phyloP scores from a whole-genome alignment of 2,888 invertebrate genomes.

The Drosophila mayaguana region DNA sequence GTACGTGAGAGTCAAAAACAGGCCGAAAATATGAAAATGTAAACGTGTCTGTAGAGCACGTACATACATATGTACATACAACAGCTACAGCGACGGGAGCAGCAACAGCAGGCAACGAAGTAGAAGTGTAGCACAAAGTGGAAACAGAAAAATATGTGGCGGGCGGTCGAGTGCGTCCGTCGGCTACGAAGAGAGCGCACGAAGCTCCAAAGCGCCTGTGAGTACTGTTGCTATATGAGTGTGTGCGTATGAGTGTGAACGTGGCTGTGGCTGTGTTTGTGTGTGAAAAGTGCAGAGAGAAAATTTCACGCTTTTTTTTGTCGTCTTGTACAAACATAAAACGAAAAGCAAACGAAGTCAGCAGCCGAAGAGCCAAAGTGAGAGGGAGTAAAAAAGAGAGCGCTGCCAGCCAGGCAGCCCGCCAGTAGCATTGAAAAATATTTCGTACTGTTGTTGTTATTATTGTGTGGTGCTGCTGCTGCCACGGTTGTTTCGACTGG shows the following conservation, averaged over 20 bases:
- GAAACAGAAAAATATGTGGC: constrained; percentile 73
- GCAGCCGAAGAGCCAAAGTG: constrained; percentile 56
- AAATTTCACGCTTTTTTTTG: constrained; percentile 68
- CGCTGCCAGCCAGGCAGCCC: constrained; percentile 45
- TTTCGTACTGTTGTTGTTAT: constrained; percentile 40
- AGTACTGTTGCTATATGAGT: constrained; percentile 12
- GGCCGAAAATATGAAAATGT: constrained; percentile 76
- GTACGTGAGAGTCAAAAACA: constrained; percentile 40
- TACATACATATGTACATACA: constrained; percentile 34
- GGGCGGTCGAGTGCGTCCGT: constrained; percentile 40
- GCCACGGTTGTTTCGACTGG: constrained; percentile 48
- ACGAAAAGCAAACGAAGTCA: constrained; percentile 71
- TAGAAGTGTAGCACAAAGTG: constrained; percentile 77
- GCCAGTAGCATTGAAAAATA: constrained; percentile 70
- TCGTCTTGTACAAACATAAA: constrained; percentile 75
- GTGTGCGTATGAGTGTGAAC: background rate
- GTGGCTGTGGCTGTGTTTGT: background rate
- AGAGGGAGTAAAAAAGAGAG: constrained; percentile 67
- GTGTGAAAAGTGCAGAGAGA: constrained; percentile 76
- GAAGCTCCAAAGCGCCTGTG: constrained; percentile 59
- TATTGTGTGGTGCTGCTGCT: constrained; percentile 25
- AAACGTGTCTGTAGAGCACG: constrained; percentile 78
- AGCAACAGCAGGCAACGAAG: constrained; percentile 51
- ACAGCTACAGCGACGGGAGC: constrained; percentile 23
- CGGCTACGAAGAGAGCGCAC: constrained; percentile 46